phyloP scores from a whole-genome alignment of 2,113 vertebrate genomes.

The Cebus imitator region DNA sequence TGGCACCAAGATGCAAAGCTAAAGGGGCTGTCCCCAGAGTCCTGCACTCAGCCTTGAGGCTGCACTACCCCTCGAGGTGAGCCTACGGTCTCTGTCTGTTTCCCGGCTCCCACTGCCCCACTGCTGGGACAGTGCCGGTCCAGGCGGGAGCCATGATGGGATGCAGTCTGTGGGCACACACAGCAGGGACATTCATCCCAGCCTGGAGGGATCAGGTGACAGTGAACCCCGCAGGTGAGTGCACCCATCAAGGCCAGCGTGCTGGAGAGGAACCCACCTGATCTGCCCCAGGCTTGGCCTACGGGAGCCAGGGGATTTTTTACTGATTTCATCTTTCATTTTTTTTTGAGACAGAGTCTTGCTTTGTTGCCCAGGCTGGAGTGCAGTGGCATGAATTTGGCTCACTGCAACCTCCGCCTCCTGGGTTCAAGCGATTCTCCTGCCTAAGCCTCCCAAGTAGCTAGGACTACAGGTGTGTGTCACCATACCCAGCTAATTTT shows the following conservation, averaged over 20 bases:
- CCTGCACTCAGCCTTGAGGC: not conserved
- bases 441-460: too few relatives aligned
- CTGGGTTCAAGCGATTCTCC: too few relatives aligned
- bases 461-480: too few relatives aligned
- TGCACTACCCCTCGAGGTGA: not conserved
- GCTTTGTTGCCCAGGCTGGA: too few relatives aligned
- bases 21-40: not conserved
- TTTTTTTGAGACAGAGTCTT: too few relatives aligned
- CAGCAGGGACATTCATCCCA: not conserved
- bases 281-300: not conserved
- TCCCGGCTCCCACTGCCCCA: too few relatives aligned
- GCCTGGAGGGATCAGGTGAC: not conserved
- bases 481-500: too few relatives aligned
- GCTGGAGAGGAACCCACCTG: too few relatives aligned
- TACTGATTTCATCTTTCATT: too few relatives aligned
- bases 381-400: too few relatives aligned
- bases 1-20: not conserved
- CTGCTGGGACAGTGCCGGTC: not conserved
- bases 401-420: too few relatives aligned
- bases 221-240: not conserved
- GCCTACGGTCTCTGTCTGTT: not conserved
- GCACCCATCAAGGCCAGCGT: rapidly evolving
- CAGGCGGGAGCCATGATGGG: not conserved
- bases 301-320: rapidly evolving
- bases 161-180: not conserved